A percentile compares a stretch with the other conserved stretches of the same genome.
phyloP scores from a whole-genome alignment of 2,888 invertebrate species.

The Drosophila helvetica region DNA sequence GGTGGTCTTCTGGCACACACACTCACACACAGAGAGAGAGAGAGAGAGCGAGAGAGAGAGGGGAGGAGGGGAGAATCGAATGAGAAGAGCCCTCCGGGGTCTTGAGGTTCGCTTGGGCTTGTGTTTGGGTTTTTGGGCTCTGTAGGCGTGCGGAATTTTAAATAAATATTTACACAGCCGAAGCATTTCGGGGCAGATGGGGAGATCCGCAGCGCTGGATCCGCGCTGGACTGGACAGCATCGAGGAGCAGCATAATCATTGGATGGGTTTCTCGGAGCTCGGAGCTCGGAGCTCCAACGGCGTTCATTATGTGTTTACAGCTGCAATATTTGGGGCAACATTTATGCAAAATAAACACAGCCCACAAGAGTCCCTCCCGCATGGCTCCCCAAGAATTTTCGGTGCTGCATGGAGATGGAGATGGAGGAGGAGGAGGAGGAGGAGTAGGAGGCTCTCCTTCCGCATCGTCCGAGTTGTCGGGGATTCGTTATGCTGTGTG shows the following conservation, averaged over 20 bases:
- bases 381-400: neutral
- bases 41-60: slow-evolving; percentile 2
- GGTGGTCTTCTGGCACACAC: slow-evolving; percentile 56
- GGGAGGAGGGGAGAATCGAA: slow-evolving; percentile 5
- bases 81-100: slow-evolving; percentile 27
- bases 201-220: neutral
- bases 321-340: slow-evolving; percentile 81
- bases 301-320: slow-evolving; percentile 72
- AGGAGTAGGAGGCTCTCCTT: slow-evolving; percentile 22
- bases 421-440: no score
- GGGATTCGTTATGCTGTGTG: slow-evolving; percentile 54
- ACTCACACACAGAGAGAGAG: slow-evolving; percentile 17
- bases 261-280: slow-evolving; percentile 39
- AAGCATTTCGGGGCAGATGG: slow-evolving; percentile 52
- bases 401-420: neutral
- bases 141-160: slow-evolving; percentile 71
- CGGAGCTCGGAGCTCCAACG: slow-evolving; percentile 30
- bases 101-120: slow-evolving; percentile 49
- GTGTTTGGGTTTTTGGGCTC: slow-evolving; percentile 11
- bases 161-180: slow-evolving; percentile 75
- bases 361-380: slow-evolving; percentile 14
- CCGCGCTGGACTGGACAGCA: slow-evolving; percentile 18
- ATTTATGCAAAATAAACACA: slow-evolving; percentile 81
- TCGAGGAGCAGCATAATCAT: slow-evolving; percentile 38
- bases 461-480: slow-evolving; percentile 16